Evolutionary conservation across 2,113 vertebrate species (phyloP), one percentile per base, ranked within the genome.

Genomic region (Lampris incognitus): DNA sequence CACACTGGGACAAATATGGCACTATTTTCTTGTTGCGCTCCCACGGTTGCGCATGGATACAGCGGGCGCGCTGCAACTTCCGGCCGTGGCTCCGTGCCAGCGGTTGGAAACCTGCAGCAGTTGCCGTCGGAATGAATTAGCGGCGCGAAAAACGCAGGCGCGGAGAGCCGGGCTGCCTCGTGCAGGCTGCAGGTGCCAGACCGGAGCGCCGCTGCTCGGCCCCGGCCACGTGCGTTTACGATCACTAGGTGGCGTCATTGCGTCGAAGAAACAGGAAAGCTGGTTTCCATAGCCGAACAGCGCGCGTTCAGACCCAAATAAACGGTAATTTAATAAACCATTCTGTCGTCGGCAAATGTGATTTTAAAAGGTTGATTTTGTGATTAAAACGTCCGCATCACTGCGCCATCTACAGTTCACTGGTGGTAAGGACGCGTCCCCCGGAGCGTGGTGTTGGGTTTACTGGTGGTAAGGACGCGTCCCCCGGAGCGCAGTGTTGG

Each of bases 41-140:
- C 88, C 90, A 92, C 87, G 70, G 75, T 87, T 88, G 92, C 89
- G 90, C 81, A 92, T 10, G 89, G 88, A 94, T 92, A 92, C 87
- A 37, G 57, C 65, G 60, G 46, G 83, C 75, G 39, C 62, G 55
- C 82, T 44, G 79, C 77, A 5, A 74, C 88, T 90, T 89, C 88
- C 87, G 87, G 88, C 69, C 64, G 42, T 82, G 88, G 89, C 87
- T 68, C 13, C 69, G 59, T 83, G 87, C 88, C 89, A 91, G 79
- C 6, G 69, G 68, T 86, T 70, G 84, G 85, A 89, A 89, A 93
- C 89, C 82, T 92, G 89, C 88, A 85, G 90, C 85, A 76, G 81
- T 76, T 60, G 87, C 86, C 79, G 79, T 73, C 73, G 70, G 76
- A 88, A 89, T 88, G 86, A 90, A 92, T 85, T 86, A 88, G 85